These are phyloP conservation scores for Sarcophaga peregrina DNA, from an alignment of 1,140 invertebrate genomes.

Conservation along the genomic window DNA sequence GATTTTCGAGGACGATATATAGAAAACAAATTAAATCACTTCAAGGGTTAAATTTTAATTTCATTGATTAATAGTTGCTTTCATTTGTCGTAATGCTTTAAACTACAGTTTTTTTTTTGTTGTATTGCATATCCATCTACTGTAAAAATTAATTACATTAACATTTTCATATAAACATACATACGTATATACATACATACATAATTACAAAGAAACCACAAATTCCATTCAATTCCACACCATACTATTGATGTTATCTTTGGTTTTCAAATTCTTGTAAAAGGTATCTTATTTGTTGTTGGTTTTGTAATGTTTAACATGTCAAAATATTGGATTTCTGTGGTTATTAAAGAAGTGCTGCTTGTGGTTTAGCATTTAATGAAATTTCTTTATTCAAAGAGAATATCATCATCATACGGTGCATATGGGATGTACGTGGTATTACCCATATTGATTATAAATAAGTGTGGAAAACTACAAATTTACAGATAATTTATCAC, in stretches of 20 bases:
- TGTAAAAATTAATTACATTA: slow-evolving; percentile 10
- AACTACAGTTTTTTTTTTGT: too few relatives aligned
- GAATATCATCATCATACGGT: neutral
- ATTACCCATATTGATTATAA: too few relatives aligned
- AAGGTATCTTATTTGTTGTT: too few relatives aligned
- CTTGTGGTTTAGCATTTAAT: neutral
- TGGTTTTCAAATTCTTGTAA: neutral
- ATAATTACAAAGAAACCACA: neutral
- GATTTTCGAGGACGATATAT: too few relatives aligned
- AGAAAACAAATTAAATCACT: too few relatives aligned
- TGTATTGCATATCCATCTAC: too few relatives aligned
- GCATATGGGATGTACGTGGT: neutral
- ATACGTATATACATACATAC: neutral
- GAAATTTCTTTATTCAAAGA: neutral
- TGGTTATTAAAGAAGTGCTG: slow-evolving; percentile 22
- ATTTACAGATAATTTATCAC: neutral
- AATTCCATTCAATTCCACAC: too few relatives aligned
- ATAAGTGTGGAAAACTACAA: neutral
- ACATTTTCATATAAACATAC: neutral
- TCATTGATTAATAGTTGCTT: too few relatives aligned
- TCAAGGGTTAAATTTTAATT: too few relatives aligned
- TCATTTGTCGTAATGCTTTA: too few relatives aligned
- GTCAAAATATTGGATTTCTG: slow-evolving; percentile 39
- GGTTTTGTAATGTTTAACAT: slow-evolving; percentile 22
- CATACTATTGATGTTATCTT: neutral